Evolutionary conservation across 2,797 vertebrate genomes (phyloP).

Genomic region (Merluccius polli): DNA sequence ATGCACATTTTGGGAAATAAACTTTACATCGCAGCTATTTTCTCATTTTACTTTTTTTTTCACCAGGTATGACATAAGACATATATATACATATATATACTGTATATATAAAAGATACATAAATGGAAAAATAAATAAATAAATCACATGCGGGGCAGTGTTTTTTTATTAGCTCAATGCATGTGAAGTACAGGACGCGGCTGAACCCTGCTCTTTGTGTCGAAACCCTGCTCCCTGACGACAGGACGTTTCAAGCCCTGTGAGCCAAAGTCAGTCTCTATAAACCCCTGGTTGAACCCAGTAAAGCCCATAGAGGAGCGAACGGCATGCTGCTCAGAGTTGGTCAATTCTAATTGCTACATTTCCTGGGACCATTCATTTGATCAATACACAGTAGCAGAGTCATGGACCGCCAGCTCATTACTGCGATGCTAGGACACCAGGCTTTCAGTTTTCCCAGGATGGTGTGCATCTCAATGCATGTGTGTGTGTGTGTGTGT

Average conservation of each 20-base stretch:
- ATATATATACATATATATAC: too few relatives aligned
- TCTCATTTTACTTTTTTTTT: slow-evolving; percentile 12
- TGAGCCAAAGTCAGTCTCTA: slow-evolving; percentile 69
- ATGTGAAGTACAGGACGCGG: slow-evolving; percentile 42
- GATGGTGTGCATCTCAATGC: slow-evolving; percentile 32
- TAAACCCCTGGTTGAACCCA: slow-evolving; percentile 74
- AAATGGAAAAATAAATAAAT: too few relatives aligned
- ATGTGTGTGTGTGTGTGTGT: slow-evolving; percentile 6
- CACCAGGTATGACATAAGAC: too few relatives aligned
- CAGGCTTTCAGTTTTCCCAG: slow-evolving; percentile 65
- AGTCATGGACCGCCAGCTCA: slow-evolving; percentile 60
- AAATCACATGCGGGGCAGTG: too few relatives aligned
- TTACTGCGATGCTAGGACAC: slow-evolving; percentile 66
- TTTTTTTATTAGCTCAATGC: slow-evolving; percentile 17
- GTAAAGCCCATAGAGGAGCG: slow-evolving; percentile 48
- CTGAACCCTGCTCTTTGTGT: slow-evolving; percentile 52
- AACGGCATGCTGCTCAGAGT: slow-evolving; percentile 53
- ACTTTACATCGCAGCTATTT: neutral
- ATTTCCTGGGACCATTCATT: slow-evolving; percentile 68
- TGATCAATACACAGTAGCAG: slow-evolving; percentile 64
- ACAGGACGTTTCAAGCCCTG: slow-evolving; percentile 58
- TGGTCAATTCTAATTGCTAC: slow-evolving; percentile 74
- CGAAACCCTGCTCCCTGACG: slow-evolving; percentile 42
- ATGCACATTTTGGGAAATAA: neutral
- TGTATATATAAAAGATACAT: too few relatives aligned